Evolutionary conservation across 2,888 invertebrate genomes (phyloP), one percentile per base, ranked within the genome.

Genomic region (Pseudoips prasinana): DNA sequence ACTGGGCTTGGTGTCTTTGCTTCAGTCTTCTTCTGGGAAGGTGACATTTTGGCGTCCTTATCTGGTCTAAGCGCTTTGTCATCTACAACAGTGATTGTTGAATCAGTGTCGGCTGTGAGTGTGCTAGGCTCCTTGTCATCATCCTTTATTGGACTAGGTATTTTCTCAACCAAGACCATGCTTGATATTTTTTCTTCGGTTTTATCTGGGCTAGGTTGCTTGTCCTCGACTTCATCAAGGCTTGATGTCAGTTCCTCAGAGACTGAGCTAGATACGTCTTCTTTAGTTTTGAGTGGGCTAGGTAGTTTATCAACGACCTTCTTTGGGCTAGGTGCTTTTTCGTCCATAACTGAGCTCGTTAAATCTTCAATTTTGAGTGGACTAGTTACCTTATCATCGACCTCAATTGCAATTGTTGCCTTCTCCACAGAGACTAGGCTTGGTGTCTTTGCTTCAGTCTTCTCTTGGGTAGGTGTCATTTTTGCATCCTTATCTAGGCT

Each of bases 401-500:
- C 14, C 2, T 14, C 14, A 14, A 14, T 14, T 2, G 14, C 14
- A 14, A 14, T 2, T 14, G 14, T 2, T 3, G 1, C 28, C 5
- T 14, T 14, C 14, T 14, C 5, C 14, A 3, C 14, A 14, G 2
- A 2, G 5, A 14, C 20, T 7, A 22, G 46, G 28, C 34, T 38
- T 11, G 10, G 27, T 7, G 1, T 9, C 6, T 22, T 40, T 1
- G 14, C 14, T 3, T 14, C 14, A 14, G 14, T 14, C 34, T 43
- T 4, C 6, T 22, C 3, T 1, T 18, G 31, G 5, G 3, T 8
- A 3, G 19, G 20, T 4, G 1, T 29, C 8, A 27, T 40, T 0
- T 43, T 46, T 3, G 30, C 34, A 10, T 7, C 14, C 3, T 33
- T 33, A 11, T n/a, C n/a, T n/a, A n/a, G 8, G 17, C 26, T 26